A percentile compares a stretch with the other conserved stretches of the same genome.
Conservation (phyloP, 2,888 invertebrate species). For the Euzophera pinguis region DNA sequence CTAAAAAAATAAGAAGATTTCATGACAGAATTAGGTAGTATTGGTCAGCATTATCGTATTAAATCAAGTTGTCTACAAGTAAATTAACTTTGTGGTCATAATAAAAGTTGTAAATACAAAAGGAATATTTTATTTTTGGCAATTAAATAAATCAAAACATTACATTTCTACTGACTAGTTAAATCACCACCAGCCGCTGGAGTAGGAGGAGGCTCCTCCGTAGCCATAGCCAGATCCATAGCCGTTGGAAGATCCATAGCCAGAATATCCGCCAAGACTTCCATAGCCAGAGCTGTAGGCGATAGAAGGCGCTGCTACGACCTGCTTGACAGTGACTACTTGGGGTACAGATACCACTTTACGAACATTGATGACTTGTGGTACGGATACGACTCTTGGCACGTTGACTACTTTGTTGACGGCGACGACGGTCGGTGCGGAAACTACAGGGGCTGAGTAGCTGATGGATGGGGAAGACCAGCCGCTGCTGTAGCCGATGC, state of each 20-base stretch:
- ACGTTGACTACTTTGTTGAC: constrained; percentile 47
- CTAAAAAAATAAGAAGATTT: too few relatives aligned
- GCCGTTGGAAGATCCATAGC: constrained; percentile 23
- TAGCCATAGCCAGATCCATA: constrained; percentile 20
- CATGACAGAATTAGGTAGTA: too few relatives aligned
- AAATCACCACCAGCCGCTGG: constrained; percentile 29
- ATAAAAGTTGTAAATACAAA: too few relatives aligned
- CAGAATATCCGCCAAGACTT: constrained; percentile 21
- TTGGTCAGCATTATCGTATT: too few relatives aligned
- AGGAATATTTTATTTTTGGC: constrained; percentile 4
- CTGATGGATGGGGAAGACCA: constrained; percentile 15
- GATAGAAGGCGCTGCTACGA: constrained; percentile 40
- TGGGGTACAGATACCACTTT: constrained; percentile 48
- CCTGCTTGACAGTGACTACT: constrained; percentile 51
- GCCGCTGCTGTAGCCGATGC: constrained; percentile 21
- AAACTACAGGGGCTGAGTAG: constrained; percentile 17
- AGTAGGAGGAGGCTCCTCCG: constrained; percentile 11
- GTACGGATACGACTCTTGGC: constrained; percentile 36
- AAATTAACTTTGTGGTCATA: too few relatives aligned
- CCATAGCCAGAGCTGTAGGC: constrained; percentile 29
- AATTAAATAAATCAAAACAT: constrained; percentile 11
- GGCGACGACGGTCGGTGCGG: constrained; percentile 32
- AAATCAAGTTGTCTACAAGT: too few relatives aligned
- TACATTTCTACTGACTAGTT: constrained; percentile 18
- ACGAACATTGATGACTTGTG: constrained; percentile 41